These are phyloP conservation scores for Epizoanthus rinbou DNA, from an alignment of 92 coral and sea anemone species.

Conservation along the genomic window DNA sequence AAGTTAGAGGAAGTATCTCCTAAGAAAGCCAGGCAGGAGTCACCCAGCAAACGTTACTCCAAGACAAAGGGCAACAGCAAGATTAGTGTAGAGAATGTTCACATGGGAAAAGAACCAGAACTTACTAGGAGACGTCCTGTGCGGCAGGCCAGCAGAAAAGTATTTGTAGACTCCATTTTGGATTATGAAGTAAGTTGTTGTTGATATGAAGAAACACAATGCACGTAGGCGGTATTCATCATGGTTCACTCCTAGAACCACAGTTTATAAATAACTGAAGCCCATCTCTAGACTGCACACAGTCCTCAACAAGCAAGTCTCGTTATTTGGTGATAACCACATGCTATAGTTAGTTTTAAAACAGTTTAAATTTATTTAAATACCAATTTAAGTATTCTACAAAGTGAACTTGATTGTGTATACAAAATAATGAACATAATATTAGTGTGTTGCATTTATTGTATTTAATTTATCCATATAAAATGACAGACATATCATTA, in stretches of 20 bases:
- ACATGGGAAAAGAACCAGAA: constrained; percentile 79
- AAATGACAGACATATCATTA: too few species aligned
- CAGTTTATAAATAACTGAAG: neutral
- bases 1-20: constrained; percentile 12
- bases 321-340: too few species aligned
- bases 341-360: too few species aligned
- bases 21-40: constrained; percentile 23
- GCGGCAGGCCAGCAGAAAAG: constrained; percentile 76
- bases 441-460: too few species aligned
- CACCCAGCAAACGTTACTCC: constrained; percentile 56
- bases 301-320: too few species aligned
- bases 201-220: neutral
- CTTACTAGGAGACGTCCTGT: constrained; percentile 85
- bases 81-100: constrained; percentile 71
- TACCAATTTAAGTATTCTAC: too few species aligned
- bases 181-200: constrained; percentile 28
- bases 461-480: too few species aligned
- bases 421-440: too few species aligned
- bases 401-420: too few species aligned
- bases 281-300: too few species aligned
- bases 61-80: constrained; percentile 65
- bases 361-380: too few species aligned
- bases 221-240: neutral
- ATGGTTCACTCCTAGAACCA: neutral
- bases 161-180: constrained; percentile 51